Evolutionary conservation across 2,888 invertebrate genomes (phyloP).

Genomic region (Nemapogon koenigi): DNA sequence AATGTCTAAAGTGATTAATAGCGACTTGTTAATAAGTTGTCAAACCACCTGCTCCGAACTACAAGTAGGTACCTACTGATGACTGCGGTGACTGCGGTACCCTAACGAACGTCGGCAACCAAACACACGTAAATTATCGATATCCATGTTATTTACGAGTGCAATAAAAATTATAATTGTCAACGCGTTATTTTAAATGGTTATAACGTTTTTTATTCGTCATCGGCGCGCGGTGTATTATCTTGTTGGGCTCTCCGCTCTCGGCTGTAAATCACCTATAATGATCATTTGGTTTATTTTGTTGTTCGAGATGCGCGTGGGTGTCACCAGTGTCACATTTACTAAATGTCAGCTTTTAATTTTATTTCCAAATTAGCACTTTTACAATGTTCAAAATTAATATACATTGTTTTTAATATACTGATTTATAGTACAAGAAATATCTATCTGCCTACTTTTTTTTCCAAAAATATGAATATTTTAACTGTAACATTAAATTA

Average conservation of each 20-base stretch:
- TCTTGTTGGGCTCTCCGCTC: not conserved
- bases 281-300: too few relatives aligned
- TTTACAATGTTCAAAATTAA: not conserved
- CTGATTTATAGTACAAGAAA: too few relatives aligned
- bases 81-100: too few relatives aligned
- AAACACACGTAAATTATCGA: constrained; percentile 10
- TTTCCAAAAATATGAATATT: not conserved
- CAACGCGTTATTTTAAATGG: constrained; percentile 19
- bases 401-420: too few relatives aligned
- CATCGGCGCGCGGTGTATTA: constrained; percentile 2
- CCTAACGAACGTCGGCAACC: too few relatives aligned
- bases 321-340: not conserved
- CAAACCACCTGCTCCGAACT: too few relatives aligned
- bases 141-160: constrained; percentile 19
- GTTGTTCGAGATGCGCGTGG: too few relatives aligned
- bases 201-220: constrained; percentile 17
- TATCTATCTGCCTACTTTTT: too few relatives aligned
- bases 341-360: not conserved
- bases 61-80: too few relatives aligned
- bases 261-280: constrained; percentile 1
- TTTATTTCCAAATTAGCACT: not conserved
- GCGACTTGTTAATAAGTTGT: too few relatives aligned
- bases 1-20: too few relatives aligned
- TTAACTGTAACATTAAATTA: not conserved
- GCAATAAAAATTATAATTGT: constrained; percentile 24